Evolutionary conservation across 2,113 vertebrate genomes (phyloP).

Genomic region (Anser cygnoides): DNA sequence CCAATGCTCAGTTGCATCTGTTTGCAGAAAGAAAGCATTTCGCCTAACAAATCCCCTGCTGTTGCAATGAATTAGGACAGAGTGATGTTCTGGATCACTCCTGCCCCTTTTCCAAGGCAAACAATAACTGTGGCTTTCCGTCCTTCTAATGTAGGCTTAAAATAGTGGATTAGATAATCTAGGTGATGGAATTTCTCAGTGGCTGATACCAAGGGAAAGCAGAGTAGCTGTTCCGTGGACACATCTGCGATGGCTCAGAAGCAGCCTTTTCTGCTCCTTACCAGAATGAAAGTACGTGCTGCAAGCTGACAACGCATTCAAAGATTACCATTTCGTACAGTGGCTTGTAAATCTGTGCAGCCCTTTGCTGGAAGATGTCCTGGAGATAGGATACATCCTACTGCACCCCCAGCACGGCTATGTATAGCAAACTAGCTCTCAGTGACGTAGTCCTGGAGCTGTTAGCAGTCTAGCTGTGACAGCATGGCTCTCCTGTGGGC

Average conservation of each 20-base stretch:
- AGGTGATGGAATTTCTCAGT: not conserved
- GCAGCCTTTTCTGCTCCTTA: not conserved
- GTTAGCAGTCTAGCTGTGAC: not conserved
- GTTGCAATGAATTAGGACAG: not conserved
- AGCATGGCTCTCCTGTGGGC: not conserved
- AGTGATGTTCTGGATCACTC: not conserved
- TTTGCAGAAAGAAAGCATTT: not conserved
- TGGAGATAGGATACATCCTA: not conserved
- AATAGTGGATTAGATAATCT: not conserved
- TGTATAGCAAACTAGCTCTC: not conserved
- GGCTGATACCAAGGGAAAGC: not conserved
- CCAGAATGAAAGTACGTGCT: not conserved
- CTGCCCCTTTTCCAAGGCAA: not conserved
- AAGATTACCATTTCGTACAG: not conserved
- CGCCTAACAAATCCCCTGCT: not conserved
- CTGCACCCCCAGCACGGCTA: not conserved
- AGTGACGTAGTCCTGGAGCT: not conserved
- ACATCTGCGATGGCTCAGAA: not conserved
- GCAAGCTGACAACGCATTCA: not conserved
- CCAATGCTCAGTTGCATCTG: not conserved
- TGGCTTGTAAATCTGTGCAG: not conserved
- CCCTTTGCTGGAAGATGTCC: not conserved
- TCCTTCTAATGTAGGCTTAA: not conserved
- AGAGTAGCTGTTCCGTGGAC: not conserved
- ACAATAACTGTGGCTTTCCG: not conserved